These are phyloP conservation scores for Eupithecia pulchellata DNA, from an alignment of 2,888 invertebrate species.

Conservation along the genomic window DNA sequence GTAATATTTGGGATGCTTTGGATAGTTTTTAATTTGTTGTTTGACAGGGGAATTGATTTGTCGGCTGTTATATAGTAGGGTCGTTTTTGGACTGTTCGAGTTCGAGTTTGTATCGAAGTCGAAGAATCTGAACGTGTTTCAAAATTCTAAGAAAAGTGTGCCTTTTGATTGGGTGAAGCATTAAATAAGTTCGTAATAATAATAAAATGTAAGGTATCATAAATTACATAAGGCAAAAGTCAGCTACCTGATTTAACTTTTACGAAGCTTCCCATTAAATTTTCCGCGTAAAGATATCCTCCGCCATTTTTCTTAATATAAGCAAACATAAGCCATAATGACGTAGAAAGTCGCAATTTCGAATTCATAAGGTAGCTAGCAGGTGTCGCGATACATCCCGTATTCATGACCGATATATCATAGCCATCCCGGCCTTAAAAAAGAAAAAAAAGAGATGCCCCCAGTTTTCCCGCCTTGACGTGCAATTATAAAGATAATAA, in stretches of 20 bases:
- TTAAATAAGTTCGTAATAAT: not conserved
- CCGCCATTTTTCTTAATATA: slow-evolving; percentile 42
- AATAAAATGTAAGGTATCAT: not conserved
- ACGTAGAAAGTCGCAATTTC: slow-evolving; percentile 72
- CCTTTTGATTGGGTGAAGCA: not conserved
- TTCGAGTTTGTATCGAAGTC: not conserved
- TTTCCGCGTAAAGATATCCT: slow-evolving; percentile 22
- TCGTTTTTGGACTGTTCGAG: not conserved
- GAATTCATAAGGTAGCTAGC: slow-evolving; percentile 79
- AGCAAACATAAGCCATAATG: slow-evolving; percentile 60
- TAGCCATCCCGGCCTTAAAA: slow-evolving; percentile 61
- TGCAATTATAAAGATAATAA: slow-evolving; percentile 86
- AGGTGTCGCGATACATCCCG: slow-evolving; percentile 81
- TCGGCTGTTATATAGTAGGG: slow-evolving; percentile 9
- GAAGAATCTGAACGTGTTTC: not conserved
- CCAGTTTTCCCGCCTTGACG: slow-evolving; percentile 77
- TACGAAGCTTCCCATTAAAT: not conserved
- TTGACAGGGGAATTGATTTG: slow-evolving; percentile 47
- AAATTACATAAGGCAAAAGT: not conserved
- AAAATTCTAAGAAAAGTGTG: not conserved
- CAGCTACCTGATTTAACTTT: not conserved
- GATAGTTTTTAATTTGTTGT: slow-evolving; percentile 52
- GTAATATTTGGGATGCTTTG: slow-evolving; percentile 44
- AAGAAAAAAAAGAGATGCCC: slow-evolving; percentile 62
- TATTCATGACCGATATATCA: slow-evolving; percentile 85